Percentiles rank a stretch among this genome's conserved stretches.
Evolutionary conservation across 2,888 invertebrate genomes (phyloP).

Genomic region (Meloe dianella): DNA sequence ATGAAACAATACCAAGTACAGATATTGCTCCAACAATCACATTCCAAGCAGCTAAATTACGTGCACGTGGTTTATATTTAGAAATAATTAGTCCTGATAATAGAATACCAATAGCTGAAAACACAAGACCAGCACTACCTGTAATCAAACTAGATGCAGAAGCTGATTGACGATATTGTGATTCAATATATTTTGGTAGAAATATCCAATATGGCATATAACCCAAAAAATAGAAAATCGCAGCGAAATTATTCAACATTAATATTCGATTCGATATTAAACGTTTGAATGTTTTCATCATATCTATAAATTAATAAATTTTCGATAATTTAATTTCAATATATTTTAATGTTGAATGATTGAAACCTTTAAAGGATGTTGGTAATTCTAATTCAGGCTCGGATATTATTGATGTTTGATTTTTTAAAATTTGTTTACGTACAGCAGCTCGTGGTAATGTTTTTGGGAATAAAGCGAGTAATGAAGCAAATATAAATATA

Average conservation of each 20-base stretch:
- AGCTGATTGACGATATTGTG: conserved; percentile 78
- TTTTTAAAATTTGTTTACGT: conserved; percentile 58
- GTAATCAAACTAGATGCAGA: conserved; percentile 77
- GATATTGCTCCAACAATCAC: conserved; percentile 69
- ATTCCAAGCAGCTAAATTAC: conserved; percentile 74
- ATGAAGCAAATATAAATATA: conserved; percentile 65
- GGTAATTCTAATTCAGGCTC: conserved; percentile 51
- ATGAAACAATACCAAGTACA: conserved; percentile 68
- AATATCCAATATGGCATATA: conserved; percentile 81
- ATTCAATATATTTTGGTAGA: conserved; percentile 83
- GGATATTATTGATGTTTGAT: conserved; percentile 40
- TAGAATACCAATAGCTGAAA: conserved; percentile 73
- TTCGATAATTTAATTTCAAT: neutral
- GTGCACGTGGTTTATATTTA: conserved; percentile 69
- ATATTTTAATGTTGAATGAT: neutral
- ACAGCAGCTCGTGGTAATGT: conserved; percentile 71
- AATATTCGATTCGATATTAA: conserved; percentile 71
- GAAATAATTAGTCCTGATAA: conserved; percentile 71
- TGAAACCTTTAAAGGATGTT: conserved; percentile 57
- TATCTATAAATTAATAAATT: conserved; percentile 57
- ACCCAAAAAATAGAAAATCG: conserved; percentile 74
- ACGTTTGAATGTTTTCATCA: conserved; percentile 69
- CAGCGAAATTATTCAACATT: conserved; percentile 75
- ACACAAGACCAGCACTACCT: conserved; percentile 72
- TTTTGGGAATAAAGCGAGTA: conserved; percentile 73